phyloP scores from a whole-genome alignment of 1,140 invertebrate species.

The Asbolus verrucosus region DNA sequence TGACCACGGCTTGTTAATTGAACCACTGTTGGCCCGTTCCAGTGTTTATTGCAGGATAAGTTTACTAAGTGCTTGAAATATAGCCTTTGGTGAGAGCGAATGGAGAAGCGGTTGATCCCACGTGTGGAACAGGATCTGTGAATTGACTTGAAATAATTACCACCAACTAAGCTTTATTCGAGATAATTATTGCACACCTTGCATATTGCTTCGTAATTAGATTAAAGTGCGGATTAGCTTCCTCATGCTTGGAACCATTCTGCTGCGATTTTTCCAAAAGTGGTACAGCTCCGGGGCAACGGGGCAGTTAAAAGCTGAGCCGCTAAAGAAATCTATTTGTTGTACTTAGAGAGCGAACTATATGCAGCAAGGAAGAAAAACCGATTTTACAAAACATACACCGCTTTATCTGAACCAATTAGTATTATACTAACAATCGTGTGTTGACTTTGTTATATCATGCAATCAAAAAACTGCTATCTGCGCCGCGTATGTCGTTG shows the following conservation, averaged over 20 bases:
- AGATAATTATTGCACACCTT: conserved; percentile 6
- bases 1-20: background rate
- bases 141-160: conserved; percentile 25
- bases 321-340: conserved; percentile 12
- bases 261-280: no score
- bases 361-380: no score
- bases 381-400: no score
- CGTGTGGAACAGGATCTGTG: conserved; percentile 5
- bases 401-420: no score
- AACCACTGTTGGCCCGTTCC: background rate
- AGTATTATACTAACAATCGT: no score
- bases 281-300: background rate
- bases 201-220: background rate
- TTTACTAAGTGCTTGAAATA: no score
- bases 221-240: background rate
- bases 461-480: no score
- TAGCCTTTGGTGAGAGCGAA: background rate
- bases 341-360: no score
- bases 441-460: no score
- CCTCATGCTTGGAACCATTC: background rate
- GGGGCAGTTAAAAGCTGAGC: background rate
- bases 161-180: background rate
- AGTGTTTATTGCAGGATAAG: background rate
- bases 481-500: no score
- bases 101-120: no score